Conservation (phyloP, 2,113 vertebrate genomes). For the Atractosteus spatula region DNA sequence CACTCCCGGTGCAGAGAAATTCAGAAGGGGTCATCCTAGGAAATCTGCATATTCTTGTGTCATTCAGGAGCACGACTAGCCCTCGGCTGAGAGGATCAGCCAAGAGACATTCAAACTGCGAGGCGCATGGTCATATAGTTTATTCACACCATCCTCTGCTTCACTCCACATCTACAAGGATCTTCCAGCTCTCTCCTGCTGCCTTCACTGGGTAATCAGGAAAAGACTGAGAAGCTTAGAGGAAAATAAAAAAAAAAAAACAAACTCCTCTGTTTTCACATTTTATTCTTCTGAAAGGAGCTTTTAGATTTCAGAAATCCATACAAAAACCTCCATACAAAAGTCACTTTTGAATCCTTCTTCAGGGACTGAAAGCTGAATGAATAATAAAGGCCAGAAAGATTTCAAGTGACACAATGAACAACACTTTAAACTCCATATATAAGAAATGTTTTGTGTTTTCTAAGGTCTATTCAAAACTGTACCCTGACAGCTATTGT, state of each 20-base stretch:
- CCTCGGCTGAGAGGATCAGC: slow-evolving; percentile 54
- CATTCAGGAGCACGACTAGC: slow-evolving; percentile 59
- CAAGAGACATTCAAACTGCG: slow-evolving; percentile 50
- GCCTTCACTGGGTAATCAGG: slow-evolving; percentile 5
- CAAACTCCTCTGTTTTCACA: neutral
- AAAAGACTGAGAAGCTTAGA: slow-evolving; percentile 29
- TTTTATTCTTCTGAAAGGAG: neutral
- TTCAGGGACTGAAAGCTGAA: too few relatives aligned
- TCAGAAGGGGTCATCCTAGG: slow-evolving; percentile 40
- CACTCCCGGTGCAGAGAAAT: slow-evolving; percentile 20
- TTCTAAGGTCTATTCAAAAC: too few relatives aligned
- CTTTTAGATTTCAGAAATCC: neutral
- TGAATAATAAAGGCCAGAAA: too few relatives aligned
- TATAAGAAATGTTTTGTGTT: too few relatives aligned
- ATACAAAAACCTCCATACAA: too few relatives aligned
- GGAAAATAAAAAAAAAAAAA: slow-evolving; percentile 16
- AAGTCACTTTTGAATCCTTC: too few relatives aligned
- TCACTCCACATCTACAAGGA: slow-evolving; percentile 34
- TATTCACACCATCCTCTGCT: slow-evolving; percentile 36
- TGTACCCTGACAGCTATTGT: too few relatives aligned
- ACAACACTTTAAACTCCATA: too few relatives aligned
- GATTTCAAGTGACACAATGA: too few relatives aligned
- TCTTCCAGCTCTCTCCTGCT: slow-evolving; percentile 18
- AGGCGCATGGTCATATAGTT: slow-evolving; percentile 56
- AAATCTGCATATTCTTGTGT: slow-evolving; percentile 60